Base-by-base conservation (phyloP, 2,113 vertebrate species). In the Mastomys coucha region DNA sequence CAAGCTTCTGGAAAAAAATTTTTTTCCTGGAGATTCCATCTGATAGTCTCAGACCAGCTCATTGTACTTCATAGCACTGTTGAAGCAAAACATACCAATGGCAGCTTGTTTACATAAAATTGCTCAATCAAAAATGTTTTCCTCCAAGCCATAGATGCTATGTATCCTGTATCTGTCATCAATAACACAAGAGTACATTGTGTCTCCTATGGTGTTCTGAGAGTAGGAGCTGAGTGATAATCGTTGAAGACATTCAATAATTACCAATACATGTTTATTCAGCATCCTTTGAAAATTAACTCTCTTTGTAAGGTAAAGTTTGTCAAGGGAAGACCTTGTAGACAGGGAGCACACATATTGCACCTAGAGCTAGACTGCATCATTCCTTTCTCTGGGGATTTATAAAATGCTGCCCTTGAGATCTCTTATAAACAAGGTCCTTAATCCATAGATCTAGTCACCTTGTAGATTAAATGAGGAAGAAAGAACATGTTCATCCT, bases 381-480 rank as follows among this genome's bases (percentile, higher is more conserved):
- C 72, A 1, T 70, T 42, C 19, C 24, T 51, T 94, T 81, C 70
- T 80, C 56, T 36, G 22, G n/a, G 26, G 12, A 92, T 93, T 88
- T 89, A 72, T 82, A 65, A 36, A 93, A 63, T 20, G 51, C 6
- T 45, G 3, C 22, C 39, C 56, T 20, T 77, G 78, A 93, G 65
- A 84, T 56, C 88, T 91, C 49, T 53, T 91, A 6, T 56, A 73
- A 95, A 73, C 81, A 85, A 97, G 24, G 33, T 72, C 51, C 39
- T 93, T 51, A 65, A 42, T 20, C 49, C 56, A 56, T 33, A 88
- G 45, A 42, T 28, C 4, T 72, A 82, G 69, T 78, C 76, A 95
- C 65, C 95, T 96, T 93, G 92, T 76, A 75, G 65, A 65, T 67
- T 65, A 91, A 96, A 94, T 70, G 95, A 95, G n/a, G 12, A 87